Base-by-base conservation (phyloP, 2,797 vertebrate genomes). In the Chloroceryle amazona region DNA sequence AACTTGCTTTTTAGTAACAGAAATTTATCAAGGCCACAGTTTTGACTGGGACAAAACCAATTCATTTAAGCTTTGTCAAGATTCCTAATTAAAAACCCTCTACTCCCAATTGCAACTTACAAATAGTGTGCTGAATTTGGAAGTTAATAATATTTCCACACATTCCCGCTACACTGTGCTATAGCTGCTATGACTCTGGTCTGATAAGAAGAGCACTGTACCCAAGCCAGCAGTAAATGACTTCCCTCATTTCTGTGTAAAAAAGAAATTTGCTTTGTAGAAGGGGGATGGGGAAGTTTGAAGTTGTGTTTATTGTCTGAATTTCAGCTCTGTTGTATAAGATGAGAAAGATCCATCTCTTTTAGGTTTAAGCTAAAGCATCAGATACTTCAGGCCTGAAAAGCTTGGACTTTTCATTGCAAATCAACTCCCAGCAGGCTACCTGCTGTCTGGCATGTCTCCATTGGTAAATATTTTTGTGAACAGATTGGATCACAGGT, bases 41-140 rank as follows among this genome's bases (percentile, higher is more conserved):
- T 95, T 94, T 96, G 79, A 86, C 54, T 28, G 42, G 89, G 93
- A 90, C 72, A 93, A 95, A 97, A 90, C 20, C 82, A 91, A 95
- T 96, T 91, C 80, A 94, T 93, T 91, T 88, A 91, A 94, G 70
- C 39, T 58, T 81, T 91, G 87, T 96, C 95, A 94, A 90, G 82
- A 72, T 91, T 95, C 71, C 95, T 93, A 95, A 95, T 96, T 92
- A 95, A 95, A 92, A 95, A 91, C 91, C 66, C 42, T 91, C 85
- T 88, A 55, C 80, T 93, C 62, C 79, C 76, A 86, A 37, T 63
- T 62, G 86, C 87, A 88, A 81, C 44, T 91, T 90, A 80, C 72
- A 96, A 97, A 93, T 88, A 88, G 52, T 75, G 62, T 68, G 65
- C 76, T 94, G 95, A 94, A 94, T 86, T 91, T 90, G 68, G 62